Evolutionary conservation across 2,797 vertebrate species (phyloP).

Genomic region (Liparis tanakae): DNA sequence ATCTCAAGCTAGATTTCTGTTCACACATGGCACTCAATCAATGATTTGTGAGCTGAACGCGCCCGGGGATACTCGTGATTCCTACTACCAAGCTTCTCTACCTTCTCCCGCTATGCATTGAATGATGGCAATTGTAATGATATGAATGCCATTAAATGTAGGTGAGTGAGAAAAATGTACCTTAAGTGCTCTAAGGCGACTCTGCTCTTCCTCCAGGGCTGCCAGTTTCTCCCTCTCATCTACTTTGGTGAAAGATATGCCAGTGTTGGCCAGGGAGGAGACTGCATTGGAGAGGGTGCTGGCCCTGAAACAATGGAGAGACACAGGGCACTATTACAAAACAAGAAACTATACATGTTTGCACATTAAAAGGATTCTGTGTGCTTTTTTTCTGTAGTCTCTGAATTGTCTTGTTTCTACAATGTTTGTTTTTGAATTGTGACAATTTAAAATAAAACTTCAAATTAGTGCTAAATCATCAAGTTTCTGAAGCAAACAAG

Average conservation of each 20-base stretch:
- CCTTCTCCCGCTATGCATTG: no score
- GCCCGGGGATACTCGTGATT: no score
- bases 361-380: background rate
- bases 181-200: slow-evolving; percentile 93
- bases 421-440: background rate
- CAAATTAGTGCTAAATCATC: background rate
- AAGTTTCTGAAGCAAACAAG: slow-evolving; percentile 25
- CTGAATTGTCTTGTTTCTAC: background rate
- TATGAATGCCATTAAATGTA: slow-evolving; percentile 1
- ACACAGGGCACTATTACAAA: slow-evolving; percentile 11
- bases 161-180: slow-evolving; percentile 71
- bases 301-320: slow-evolving; percentile 80
- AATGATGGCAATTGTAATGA: no score
- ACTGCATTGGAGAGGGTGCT: slow-evolving; percentile 95
- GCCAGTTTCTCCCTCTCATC: slow-evolving; percentile 97
- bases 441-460: background rate
- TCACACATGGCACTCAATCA: no score
- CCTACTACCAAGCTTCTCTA: no score
- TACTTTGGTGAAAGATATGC: slow-evolving; percentile 94
- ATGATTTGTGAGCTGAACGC: no score
- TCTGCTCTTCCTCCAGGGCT: slow-evolving; percentile 93
- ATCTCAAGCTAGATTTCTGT: no score
- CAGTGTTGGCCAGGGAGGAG: slow-evolving; percentile 94
- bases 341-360: background rate
- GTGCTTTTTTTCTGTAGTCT: background rate